Evolutionary conservation across 2,888 invertebrate genomes (phyloP), one percentile per base, ranked within the genome.

Genomic region (Euplagia quadripunctaria): DNA sequence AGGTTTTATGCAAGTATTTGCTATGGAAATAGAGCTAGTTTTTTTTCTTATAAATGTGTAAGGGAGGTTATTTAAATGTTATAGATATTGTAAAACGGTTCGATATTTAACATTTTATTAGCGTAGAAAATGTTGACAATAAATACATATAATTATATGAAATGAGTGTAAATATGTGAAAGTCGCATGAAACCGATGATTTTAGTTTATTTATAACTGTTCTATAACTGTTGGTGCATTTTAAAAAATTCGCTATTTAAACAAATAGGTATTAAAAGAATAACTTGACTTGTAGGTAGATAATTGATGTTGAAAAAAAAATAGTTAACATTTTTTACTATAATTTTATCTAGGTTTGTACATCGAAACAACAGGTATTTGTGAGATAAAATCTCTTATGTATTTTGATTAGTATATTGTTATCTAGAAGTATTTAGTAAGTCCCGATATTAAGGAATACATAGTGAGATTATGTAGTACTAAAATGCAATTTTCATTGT

Each of bases 141-240:
- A 63, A 17, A 31, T 31, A 31, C 31, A 61, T 42, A 65, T 65
- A 74, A 31, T 31, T 31, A 31, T 41, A 12, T 72, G 64, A 74
- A 74, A 51, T 63, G n/a, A 78, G 73, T 82, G 77, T 82, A 77
- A 80, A 77, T 75, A 77, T 64, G 49, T 67, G 73, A 75, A 81
- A 78, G 74, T 85, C 84, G 84, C 84, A 84, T 84, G 84, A 71
- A 77, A 63, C 79, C 79, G 86, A 84, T 77, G 69, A 78, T 79
- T 77, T 71, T 84, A 82, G 75, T 64, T 75, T 76, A 77, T 74
- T 70, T 64, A 52, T 63, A 65, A 74, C 71, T 77, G 74, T 75
- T 75, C 20, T 71, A 74, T 61, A 67, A 74, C 70, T 72, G 51
- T 81, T 82, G 70, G 68, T 73, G 80, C 66, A 74, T 71, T 74